Base-by-base conservation (phyloP, 2,113 vertebrate genomes). In the Ageneiosus marmoratus region DNA sequence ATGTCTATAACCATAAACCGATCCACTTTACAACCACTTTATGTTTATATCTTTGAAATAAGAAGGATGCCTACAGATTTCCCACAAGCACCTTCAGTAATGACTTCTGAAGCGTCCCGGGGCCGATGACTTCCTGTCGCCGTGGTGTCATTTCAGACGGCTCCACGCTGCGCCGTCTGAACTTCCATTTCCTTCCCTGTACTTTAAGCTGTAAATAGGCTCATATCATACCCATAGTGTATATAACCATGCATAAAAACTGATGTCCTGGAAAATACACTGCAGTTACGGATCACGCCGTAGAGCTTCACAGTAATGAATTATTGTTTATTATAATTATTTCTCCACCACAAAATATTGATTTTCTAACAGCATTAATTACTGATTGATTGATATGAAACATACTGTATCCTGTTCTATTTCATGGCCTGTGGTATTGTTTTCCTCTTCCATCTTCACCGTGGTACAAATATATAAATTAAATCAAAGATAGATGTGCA, bases 341-440 rank as follows among this genome's bases (percentile, higher is more conserved):
- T 29, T 80, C 34, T 11, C 7, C 13, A 3, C 22, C 63, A 32
- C 60, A 24, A 51, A 37, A 5, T 60, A 60, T 78, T 3, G 76
- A 27, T 55, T 73, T 80, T 77, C 86, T 48, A 73, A 62, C 37
- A 67, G 60, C 81, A 79, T 86, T 84, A 87, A 87, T 88, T 86
- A 70, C 24, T 5, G 41, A 58, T 41, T n/a, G 84, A 60, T 88
- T 83, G 83, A 86, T 74, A 76, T 77, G 65, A 87, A 83, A 85
- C 56, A 77, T 76, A n/a, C n/a, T n/a, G n/a, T n/a, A 63, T 73
- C 72, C 78, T 56, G 50, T 50, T 81, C 22, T 48, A 48, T 77
- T 82, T 37, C 29, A 58, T 48, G 58, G 70, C 81, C 81, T 62
- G 1, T 44, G 58, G 85, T 76, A 60, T 74, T 55, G 27, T 32